Base-by-base conservation (phyloP, 2,797 vertebrate species). In the Pyrrhura leucotis region DNA sequence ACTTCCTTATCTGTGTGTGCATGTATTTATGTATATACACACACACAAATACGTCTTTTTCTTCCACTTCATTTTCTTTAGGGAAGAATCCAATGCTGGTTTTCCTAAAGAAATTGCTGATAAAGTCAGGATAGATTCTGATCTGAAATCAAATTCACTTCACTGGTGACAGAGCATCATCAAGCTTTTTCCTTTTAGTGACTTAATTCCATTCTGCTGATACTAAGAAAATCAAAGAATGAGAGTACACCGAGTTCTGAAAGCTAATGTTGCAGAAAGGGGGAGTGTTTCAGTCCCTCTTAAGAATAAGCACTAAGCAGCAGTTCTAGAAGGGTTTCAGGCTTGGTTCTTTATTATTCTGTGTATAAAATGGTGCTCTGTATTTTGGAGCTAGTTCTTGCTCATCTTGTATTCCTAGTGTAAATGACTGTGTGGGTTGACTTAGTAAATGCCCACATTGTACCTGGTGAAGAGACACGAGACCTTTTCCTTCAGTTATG, bases 361-460 rank as follows among this genome's bases (percentile, higher is more conserved):
- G 31, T 1, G 0, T 42, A 2, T 22, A 16, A 31, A 67, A 18
- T 33, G 45, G 23, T 2, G 4, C 25, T 85, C 5, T 75, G 1
- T 3, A 4, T 66, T 85, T 79, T 85, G 25, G 31, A 62, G n/a
- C 54, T 50, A 26, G 14, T 59, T 91, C 18, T 25, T 62, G 21
- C 26, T 40, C 6, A 10, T 47, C n/a, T 59, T 78, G 7, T 51
- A 5, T 80, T 80, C 65, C 19, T 62, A 19, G 35, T 48, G 19
- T 45, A 44, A 89, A 25, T 62, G 33, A 26, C 35, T 56, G 12
- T 39, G 53, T 35, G 61, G 61, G 45, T 28, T 53, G 48, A 35
- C 39, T 81, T 50, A 14, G 28, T 44, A 58, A 61, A 68, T 40
- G 35, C 28, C 58, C 59, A 0, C 7, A 31, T 17, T 9, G 29